Base-by-base conservation (phyloP, 2,113 vertebrate species). In the Bagarius yarrelli region DNA sequence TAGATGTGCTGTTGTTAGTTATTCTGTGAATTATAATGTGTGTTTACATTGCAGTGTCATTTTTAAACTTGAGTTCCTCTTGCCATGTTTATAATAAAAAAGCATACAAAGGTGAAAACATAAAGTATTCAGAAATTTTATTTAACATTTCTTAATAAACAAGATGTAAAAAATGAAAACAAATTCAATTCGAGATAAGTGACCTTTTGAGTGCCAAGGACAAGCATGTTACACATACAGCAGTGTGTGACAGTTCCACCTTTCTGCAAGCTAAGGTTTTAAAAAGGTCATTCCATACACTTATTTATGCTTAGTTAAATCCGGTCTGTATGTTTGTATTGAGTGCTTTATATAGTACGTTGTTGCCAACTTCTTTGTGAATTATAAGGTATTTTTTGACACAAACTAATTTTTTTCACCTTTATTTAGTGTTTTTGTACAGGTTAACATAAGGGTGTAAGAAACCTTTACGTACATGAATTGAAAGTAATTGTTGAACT, bases 61-160 rank as follows among this genome's bases (percentile, higher is more conserved):
- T 76, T 76, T 80, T 15, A 50, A 32, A 69, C 81, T 57, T 40
- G 59, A 47, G n/a, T n/a, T n/a, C n/a, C n/a, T 59, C 25, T 36
- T 40, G 75, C 32, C 21, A 25, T 34, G 34, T 40, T 64, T 21
- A 81, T 55, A 55, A 32, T 56, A 53, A 14, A 27, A 14, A 27
- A 8, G 25, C 57, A 47, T 23, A 23, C 25, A 36, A 59, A 6
- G 23, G 55, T 75, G 78, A 79, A 63, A 19, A 36, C 8, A 70
- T 76, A 40, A 15, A 56, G 73, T 44, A 71, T 66, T 81, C 71
- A 18, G 21, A 16, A 47, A 61, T 80, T n/a, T 25, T 40, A 83
- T 73, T 72, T 36, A 19, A 57, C 55, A 9, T 57, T 76, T 61
- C 32, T 85, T 81, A 83, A 72, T n/a, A 82, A 66, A 13, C 61